Evolutionary conservation across 30 jellyfish, hydroid and myxozoan species (phyloP), one percentile per base, ranked within the genome.

Genomic region (Clytia hemisphaerica): DNA sequence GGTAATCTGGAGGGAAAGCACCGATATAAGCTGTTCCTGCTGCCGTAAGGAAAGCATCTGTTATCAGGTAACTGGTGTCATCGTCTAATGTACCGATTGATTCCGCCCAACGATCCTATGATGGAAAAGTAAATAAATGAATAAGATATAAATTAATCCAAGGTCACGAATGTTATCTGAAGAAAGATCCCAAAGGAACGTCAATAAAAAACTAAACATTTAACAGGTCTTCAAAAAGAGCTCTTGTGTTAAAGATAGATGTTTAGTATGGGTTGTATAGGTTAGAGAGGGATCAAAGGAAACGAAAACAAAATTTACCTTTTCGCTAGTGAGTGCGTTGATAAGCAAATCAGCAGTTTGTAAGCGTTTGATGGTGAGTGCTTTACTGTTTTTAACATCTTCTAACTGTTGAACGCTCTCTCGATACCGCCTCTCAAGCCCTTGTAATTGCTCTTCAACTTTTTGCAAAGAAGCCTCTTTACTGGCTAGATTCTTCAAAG

Each of bases 41-140:
- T 4, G 95, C 84, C 16, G 92, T 75, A 12, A 83, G 76, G 3
- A 83, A 30, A 4, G 95, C 29, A 55, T 83, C 63, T 21, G 87
- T 83, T 9, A 75, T 54, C 14, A 83, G 75, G 24, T 86, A 73
- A 12, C 61, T 82, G 14, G 83, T 67, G 9, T 76, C 51, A 21
- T 73, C 68, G 0, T 42, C 61, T 29, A 83, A 42, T 1, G 37
- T 71, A 29, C 76, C 83, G 15, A 83, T 82, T 1, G 92, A 69
- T 12, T 70, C 75, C 29, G 45, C 74, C 95, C 95, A 83, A 4
- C 95, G 76, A n/a, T 53, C 87, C 95, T 83, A 44, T n/a, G n/a
- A n/a, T n/a, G n/a, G n/a, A n/a, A 46, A 32, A 27, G 19, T 22
- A 55, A 29, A 54, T 21, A 29, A 0, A 1, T 27, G 10, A 6